These are phyloP conservation scores for Erpetoichthys calabaricus DNA, from an alignment of 2,797 vertebrate species.

Conservation along the genomic window DNA sequence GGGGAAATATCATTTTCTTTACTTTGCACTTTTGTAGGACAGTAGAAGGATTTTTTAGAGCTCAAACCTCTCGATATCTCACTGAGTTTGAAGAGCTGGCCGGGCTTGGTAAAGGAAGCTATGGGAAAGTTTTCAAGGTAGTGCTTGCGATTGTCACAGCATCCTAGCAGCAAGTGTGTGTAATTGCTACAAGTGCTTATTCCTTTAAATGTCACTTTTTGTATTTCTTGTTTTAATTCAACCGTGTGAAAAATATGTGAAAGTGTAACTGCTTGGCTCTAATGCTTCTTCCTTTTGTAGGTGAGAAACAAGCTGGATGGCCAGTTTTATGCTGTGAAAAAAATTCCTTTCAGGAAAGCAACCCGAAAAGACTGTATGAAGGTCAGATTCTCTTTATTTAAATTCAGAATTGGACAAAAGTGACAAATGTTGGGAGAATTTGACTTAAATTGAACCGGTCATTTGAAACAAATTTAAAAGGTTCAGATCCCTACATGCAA, in stretches of 20 bases:
- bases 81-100: constrained; percentile 87
- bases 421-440: too few relatives aligned
- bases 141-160: background rate
- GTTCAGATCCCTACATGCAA: too few relatives aligned
- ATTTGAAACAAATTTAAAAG: too few relatives aligned
- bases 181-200: background rate
- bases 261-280: too few relatives aligned
- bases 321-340: constrained; percentile 87
- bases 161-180: background rate
- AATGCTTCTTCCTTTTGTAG: constrained; percentile 36
- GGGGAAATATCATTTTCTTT: constrained; percentile 1
- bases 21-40: constrained; percentile 25
- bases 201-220: background rate
- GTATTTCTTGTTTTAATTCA: too few relatives aligned
- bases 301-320: constrained; percentile 90
- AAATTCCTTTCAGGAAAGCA: constrained; percentile 86
- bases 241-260: too few relatives aligned
- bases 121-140: constrained; percentile 91
- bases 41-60: constrained; percentile 62
- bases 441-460: too few relatives aligned
- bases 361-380: constrained; percentile 84
- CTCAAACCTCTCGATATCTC: constrained; percentile 82
- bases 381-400: constrained; percentile 40
- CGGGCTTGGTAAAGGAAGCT: constrained; percentile 79
- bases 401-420: too few relatives aligned